These are phyloP conservation scores for crab-eating macaque (Macaca fascicularis) DNA, from an alignment of 2,113 vertebrate genomes.

Conservation along the genomic window DNA sequence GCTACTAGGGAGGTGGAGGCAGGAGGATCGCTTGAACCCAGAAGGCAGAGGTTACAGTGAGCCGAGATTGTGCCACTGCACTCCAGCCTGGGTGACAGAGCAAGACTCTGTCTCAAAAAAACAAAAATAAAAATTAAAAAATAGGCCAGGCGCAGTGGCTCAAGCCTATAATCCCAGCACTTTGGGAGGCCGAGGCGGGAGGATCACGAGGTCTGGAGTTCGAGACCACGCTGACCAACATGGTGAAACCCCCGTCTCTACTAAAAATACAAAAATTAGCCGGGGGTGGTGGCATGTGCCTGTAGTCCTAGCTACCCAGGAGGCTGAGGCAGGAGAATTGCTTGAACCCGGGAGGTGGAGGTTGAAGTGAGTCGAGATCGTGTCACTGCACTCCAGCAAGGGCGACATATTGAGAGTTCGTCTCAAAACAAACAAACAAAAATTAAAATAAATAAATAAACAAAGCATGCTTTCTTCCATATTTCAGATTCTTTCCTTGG, in stretches of 20 bases:
- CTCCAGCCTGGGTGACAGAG: not conserved
- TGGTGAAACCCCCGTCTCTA: not conserved
- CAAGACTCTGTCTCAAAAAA: not conserved
- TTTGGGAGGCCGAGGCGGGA: too few species aligned
- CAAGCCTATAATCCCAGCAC: too few species aligned
- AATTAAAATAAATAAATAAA: not conserved
- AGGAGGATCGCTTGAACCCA: not conserved
- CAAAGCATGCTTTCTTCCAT: not conserved
- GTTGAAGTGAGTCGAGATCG: not conserved
- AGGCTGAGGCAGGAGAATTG: not conserved
- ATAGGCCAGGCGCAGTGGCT: too few species aligned
- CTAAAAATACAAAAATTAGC: not conserved
- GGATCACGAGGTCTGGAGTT: too few species aligned
- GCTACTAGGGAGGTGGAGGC: not conserved
- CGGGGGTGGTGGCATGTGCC: not conserved
- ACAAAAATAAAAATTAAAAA: too few species aligned
- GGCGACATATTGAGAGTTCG: not conserved
- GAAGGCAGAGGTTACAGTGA: not conserved
- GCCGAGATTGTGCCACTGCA: not conserved
- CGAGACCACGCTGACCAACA: too few species aligned
- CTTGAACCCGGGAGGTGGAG: not conserved
- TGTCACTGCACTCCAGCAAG: not conserved
- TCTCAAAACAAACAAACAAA: not conserved
- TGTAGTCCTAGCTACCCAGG: not conserved
- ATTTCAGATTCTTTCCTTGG: not conserved